Conservation (phyloP, 1,140 invertebrate species). For the Coptotermes formosanus region DNA sequence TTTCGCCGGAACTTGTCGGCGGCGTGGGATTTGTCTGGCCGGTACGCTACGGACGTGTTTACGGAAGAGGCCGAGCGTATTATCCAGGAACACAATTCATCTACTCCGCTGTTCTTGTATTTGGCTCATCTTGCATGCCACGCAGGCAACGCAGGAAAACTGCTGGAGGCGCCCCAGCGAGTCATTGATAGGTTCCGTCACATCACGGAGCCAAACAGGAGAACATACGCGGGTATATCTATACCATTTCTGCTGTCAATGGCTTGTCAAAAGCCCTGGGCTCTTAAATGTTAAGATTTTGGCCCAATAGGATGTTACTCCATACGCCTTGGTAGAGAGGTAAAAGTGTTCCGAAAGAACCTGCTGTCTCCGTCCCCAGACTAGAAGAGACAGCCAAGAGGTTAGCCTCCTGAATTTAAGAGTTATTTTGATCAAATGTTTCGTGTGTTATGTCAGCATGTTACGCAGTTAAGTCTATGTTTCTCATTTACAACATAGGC, state of each 20-base stretch:
- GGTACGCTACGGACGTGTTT: slow-evolving; percentile 83
- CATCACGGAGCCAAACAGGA: slow-evolving; percentile 56
- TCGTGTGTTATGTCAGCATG: too few relatives aligned
- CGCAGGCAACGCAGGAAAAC: slow-evolving; percentile 36
- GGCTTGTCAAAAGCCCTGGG: too few relatives aligned
- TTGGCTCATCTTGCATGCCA: slow-evolving; percentile 61
- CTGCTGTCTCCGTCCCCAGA: too few relatives aligned
- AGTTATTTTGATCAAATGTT: too few relatives aligned
- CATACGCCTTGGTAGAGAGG: too few relatives aligned
- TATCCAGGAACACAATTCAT: slow-evolving; percentile 52
- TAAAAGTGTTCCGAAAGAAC: too few relatives aligned
- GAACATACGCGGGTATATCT: slow-evolving; percentile 51
- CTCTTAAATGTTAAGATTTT: too few relatives aligned
- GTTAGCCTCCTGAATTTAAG: too few relatives aligned
- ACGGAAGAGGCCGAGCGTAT: slow-evolving; percentile 68
- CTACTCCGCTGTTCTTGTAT: slow-evolving; percentile 58
- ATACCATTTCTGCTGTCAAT: not conserved
- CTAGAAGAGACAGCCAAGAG: too few relatives aligned
- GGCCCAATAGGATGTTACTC: too few relatives aligned
- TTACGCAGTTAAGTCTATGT: too few relatives aligned
- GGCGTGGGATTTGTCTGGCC: slow-evolving; percentile 72
- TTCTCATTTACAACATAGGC: too few relatives aligned
- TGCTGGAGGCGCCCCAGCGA: slow-evolving; percentile 53
- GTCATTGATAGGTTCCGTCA: slow-evolving; percentile 55
- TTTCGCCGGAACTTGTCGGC: slow-evolving; percentile 62